A percentile compares a stretch with the other conserved stretches of the same genome.
These are phyloP conservation scores for Zaprionus bogoriensis DNA, from an alignment of 2,888 invertebrate species.

Conservation along the genomic window DNA sequence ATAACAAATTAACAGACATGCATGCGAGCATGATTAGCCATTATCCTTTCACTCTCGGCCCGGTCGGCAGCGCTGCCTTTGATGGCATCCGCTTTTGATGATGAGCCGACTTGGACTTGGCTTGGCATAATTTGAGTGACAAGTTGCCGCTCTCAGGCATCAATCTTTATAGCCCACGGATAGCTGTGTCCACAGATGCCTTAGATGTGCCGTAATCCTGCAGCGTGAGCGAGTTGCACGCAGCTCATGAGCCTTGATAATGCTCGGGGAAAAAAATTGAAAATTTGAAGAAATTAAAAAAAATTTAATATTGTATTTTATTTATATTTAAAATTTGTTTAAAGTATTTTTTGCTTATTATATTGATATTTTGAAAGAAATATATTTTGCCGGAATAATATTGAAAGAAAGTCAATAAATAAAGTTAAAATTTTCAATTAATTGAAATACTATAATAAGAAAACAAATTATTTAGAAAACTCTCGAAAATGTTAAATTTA, in stretches of 20 bases:
- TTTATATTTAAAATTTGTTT: too few species aligned
- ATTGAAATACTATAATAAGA: too few species aligned
- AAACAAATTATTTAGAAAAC: too few species aligned
- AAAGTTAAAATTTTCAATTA: too few species aligned
- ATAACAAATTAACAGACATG: conserved; percentile 65
- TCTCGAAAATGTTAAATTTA: too few species aligned
- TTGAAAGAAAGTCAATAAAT: too few species aligned
- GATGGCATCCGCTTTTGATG: conserved; percentile 12
- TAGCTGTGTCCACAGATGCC: not conserved
- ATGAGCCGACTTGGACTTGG: conserved; percentile 11
- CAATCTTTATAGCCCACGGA: conserved; percentile 19
- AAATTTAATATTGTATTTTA: too few species aligned
- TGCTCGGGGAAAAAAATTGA: not conserved
- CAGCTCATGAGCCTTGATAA: not conserved
- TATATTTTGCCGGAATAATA: too few species aligned
- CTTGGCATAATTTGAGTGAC: conserved; percentile 53
- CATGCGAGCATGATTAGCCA: conserved; percentile 60
- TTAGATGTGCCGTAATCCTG: conserved; percentile 47
- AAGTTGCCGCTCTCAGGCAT: conserved; percentile 46
- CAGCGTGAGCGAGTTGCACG: conserved; percentile 23
- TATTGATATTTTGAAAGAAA: too few species aligned
- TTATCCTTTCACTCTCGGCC: conserved; percentile 20
- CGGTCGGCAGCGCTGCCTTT: not conserved
- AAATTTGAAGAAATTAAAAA: not conserved
- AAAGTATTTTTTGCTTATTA: too few species aligned